A percentile compares a stretch with the other conserved stretches of the same genome.
Evolutionary conservation across 2,888 invertebrate species (phyloP).

Genomic region (Tenthredo scrophulariae): DNA sequence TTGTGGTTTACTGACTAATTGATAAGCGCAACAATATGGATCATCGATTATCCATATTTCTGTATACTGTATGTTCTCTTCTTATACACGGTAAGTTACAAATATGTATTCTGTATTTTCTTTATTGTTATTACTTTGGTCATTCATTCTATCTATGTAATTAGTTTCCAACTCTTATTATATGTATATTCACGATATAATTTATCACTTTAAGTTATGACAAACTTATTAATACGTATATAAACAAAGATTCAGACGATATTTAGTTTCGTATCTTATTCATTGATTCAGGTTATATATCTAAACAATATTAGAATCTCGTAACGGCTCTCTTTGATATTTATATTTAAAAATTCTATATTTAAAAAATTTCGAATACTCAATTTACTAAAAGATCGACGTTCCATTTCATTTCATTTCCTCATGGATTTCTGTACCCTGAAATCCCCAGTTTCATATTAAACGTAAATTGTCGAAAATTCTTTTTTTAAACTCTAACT

Average conservation of each 20-base stretch:
- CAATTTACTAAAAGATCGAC: background rate
- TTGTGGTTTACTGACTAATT: background rate
- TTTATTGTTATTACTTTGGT: background rate
- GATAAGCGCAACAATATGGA: conserved; percentile 34
- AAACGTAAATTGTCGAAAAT: background rate
- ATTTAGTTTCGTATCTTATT: background rate
- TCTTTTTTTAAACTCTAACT: background rate
- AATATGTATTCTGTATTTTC: background rate
- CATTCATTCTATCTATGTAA: background rate
- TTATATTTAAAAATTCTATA: background rate
- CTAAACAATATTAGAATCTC: background rate
- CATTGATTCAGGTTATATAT: background rate
- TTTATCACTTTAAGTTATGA: background rate
- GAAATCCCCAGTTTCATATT: background rate
- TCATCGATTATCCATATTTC: background rate
- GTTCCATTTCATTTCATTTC: background rate
- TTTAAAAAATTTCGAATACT: background rate
- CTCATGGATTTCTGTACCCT: background rate
- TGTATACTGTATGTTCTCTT: conserved; percentile 19
- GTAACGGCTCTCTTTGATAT: background rate
- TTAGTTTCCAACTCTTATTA: background rate
- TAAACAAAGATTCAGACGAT: background rate
- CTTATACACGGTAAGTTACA: conserved; percentile 43
- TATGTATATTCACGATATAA: background rate
- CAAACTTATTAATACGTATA: background rate